Conservation (phyloP, 2,888 invertebrate genomes). For the Cephus pulcher region DNA sequence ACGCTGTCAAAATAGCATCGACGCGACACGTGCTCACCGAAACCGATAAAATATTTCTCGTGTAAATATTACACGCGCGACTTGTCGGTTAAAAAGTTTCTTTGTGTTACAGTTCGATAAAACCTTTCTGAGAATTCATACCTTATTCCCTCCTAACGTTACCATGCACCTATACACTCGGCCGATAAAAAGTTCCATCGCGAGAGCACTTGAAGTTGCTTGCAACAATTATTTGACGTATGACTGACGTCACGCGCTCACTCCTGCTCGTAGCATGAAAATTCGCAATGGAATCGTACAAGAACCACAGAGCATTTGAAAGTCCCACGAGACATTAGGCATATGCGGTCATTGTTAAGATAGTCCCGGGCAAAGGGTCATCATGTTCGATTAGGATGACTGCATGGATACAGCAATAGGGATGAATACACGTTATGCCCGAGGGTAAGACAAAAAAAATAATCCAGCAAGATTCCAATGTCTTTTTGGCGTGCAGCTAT, state of each 20-base stretch:
- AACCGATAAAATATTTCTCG: neutral
- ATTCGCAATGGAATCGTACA: neutral
- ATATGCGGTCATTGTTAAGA: neutral
- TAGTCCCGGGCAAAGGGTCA: neutral
- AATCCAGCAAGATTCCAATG: neutral
- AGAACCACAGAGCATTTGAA: neutral
- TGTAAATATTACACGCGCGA: neutral
- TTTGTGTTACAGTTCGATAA: neutral
- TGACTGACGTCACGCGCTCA: neutral
- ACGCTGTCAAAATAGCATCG: neutral
- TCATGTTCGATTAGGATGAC: neutral
- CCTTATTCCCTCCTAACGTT: neutral
- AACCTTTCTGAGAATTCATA: neutral
- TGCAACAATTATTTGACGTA: neutral
- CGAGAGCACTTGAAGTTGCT: neutral
- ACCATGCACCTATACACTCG: neutral
- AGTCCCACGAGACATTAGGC: neutral
- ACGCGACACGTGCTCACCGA: neutral
- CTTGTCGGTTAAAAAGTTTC: neutral
- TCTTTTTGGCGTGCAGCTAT: neutral
- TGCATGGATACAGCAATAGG: no score
- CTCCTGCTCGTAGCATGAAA: neutral
- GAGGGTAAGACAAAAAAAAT: neutral
- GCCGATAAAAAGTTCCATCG: neutral
- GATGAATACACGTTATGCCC: no score